Conservation (phyloP, 2,113 vertebrate species). For the Anarrhichthys ocellatus region DNA sequence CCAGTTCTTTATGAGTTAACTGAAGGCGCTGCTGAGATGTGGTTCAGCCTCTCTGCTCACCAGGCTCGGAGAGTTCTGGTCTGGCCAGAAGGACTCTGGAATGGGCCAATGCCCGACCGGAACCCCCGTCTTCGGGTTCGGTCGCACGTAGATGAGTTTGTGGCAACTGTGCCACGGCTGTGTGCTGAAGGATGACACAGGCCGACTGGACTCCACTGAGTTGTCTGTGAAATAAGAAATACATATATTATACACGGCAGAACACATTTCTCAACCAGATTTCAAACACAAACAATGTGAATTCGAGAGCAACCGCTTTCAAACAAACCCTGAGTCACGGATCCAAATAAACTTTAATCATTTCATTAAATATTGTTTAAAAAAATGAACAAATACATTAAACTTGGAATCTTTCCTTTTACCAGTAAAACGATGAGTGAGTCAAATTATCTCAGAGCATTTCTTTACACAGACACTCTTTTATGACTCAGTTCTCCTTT, state of each 20-base stretch:
- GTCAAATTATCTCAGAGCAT: neutral
- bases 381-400: neutral
- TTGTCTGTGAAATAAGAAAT: constrained; percentile 82
- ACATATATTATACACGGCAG: neutral
- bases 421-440: neutral
- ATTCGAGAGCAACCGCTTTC: neutral
- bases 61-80: constrained; percentile 96
- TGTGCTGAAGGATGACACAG: constrained; percentile 78
- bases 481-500: constrained; percentile 28
- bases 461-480: neutral
- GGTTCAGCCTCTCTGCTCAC: constrained; percentile 79
- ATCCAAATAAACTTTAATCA: neutral
- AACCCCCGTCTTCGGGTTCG: constrained; percentile 97
- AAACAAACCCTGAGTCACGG: neutral
- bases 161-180: constrained; percentile 97
- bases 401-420: neutral
- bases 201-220: constrained; percentile 83
- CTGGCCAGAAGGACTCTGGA: constrained; percentile 98
- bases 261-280: neutral
- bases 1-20: neutral
- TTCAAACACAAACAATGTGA: neutral
- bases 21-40: neutral
- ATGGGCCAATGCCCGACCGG: constrained; percentile 98
- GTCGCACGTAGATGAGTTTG: constrained; percentile 96
- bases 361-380: neutral